These are phyloP conservation scores for Zeuzera pyrina DNA, from an alignment of 2,888 invertebrate genomes.

Conservation along the genomic window DNA sequence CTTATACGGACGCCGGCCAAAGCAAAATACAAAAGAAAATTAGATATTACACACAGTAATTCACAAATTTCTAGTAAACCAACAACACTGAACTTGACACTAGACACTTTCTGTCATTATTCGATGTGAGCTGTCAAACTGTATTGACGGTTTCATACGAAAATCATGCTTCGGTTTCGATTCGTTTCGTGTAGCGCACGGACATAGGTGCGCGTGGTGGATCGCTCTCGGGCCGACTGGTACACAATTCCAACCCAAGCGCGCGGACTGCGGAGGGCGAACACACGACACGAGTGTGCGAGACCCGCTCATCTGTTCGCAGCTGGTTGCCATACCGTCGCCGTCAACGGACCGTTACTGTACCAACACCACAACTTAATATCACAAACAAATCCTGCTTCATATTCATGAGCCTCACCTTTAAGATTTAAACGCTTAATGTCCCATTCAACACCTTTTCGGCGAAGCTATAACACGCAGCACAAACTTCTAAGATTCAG, in stretches of 20 bases:
- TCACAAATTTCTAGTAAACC: no score
- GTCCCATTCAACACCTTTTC: no score
- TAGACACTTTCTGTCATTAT: conserved; percentile 37
- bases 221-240: conserved; percentile 52
- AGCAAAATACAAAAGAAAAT: no score
- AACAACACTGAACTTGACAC: conserved; percentile 24
- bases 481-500: no score
- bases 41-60: no score
- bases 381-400: conserved; percentile 35
- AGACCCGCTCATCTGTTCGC: conserved; percentile 46
- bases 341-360: conserved; percentile 38
- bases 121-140: conserved; percentile 26
- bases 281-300: conserved; percentile 30
- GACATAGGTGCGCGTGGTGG: conserved; percentile 52
- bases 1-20: no score
- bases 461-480: no score
- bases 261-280: background rate
- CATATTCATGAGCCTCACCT: conserved; percentile 23
- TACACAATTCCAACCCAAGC: conserved; percentile 9
- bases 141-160: conserved; percentile 41
- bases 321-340: conserved; percentile 28
- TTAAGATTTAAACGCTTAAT: no score
- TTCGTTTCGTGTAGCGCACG: conserved; percentile 33
- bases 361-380: conserved; percentile 27
- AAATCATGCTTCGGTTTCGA: conserved; percentile 28